Evolutionary conservation across 2,888 invertebrate species (phyloP).

Genomic region (Neria commutata): DNA sequence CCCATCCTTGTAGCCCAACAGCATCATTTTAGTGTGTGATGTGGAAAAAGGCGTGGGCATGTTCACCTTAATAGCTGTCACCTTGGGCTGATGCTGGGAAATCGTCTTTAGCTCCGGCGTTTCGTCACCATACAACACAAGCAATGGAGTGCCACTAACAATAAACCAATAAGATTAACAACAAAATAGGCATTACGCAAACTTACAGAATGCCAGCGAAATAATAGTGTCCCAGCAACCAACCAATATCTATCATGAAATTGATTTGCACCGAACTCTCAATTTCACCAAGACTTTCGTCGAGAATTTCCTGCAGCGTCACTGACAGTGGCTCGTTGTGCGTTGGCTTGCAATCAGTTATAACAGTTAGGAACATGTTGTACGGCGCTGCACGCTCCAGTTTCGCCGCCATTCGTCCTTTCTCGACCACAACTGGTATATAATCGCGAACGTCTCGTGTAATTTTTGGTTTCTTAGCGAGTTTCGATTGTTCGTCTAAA

Average conservation of each 20-base stretch:
- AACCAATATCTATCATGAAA: constrained; percentile 90
- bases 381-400: constrained; percentile 73
- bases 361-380: constrained; percentile 76
- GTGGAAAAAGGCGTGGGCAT: constrained; percentile 82
- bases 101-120: constrained; percentile 67
- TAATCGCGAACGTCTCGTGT: constrained; percentile 56
- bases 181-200: not conserved
- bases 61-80: constrained; percentile 71
- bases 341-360: constrained; percentile 70
- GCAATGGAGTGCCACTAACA: constrained; percentile 70
- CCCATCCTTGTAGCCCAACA: constrained; percentile 81
- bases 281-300: constrained; percentile 76
- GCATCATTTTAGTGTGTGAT: constrained; percentile 91
- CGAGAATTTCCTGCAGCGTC: constrained; percentile 79
- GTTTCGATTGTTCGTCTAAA: constrained; percentile 37
- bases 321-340: constrained; percentile 71
- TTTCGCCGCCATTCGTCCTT: constrained; percentile 71
- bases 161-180: not conserved
- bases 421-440: constrained; percentile 67
- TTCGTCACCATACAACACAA: constrained; percentile 80
- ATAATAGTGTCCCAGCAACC: constrained; percentile 86
- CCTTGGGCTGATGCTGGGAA: constrained; percentile 68
- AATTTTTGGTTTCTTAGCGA: constrained; percentile 56
- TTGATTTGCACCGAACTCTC: constrained; percentile 84
- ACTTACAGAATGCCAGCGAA: constrained; percentile 73